phyloP scores from a whole-genome alignment of 64 coral and sea anemone genomes.

The Pocillopora damicornis region DNA sequence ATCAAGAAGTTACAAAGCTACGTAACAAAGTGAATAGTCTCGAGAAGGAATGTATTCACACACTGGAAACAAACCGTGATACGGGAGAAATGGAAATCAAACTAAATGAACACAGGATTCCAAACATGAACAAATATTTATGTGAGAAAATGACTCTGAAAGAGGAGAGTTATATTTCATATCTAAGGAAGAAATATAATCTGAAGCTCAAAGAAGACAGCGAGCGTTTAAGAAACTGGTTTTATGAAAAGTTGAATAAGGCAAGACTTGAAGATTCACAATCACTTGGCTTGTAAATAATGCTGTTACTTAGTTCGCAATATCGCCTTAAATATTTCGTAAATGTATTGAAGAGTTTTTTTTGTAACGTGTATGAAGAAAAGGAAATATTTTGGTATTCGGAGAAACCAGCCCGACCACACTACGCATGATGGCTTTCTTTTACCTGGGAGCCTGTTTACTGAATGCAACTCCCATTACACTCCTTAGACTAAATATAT shows the following conservation, averaged over 20 bases:
- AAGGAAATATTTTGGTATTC: too few relatives aligned
- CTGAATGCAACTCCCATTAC: too few relatives aligned
- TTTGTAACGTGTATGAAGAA: background rate
- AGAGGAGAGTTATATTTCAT: constrained; percentile 32
- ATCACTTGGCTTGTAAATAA: background rate
- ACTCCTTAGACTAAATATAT: too few relatives aligned
- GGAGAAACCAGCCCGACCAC: too few relatives aligned
- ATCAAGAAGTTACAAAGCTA: constrained; percentile 34
- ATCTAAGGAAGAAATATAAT: constrained; percentile 33
- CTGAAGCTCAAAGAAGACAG: background rate
- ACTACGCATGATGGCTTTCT: too few relatives aligned
- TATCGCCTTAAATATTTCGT: background rate
- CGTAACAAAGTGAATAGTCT: background rate
- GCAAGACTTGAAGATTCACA: background rate
- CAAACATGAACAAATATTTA: constrained; percentile 28
- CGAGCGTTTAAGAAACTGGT: background rate
- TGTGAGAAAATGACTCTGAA: constrained; percentile 51
- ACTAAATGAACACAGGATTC: background rate
- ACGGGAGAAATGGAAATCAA: constrained; percentile 46
- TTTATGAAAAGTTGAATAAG: background rate
- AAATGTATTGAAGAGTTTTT: background rate
- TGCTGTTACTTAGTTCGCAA: too few relatives aligned
- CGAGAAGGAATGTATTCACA: constrained; percentile 33
- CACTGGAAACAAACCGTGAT: constrained; percentile 2
- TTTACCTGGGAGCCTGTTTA: too few relatives aligned